phyloP scores from a whole-genome alignment of 1,140 invertebrate species.

The Mamestra configurata region DNA sequence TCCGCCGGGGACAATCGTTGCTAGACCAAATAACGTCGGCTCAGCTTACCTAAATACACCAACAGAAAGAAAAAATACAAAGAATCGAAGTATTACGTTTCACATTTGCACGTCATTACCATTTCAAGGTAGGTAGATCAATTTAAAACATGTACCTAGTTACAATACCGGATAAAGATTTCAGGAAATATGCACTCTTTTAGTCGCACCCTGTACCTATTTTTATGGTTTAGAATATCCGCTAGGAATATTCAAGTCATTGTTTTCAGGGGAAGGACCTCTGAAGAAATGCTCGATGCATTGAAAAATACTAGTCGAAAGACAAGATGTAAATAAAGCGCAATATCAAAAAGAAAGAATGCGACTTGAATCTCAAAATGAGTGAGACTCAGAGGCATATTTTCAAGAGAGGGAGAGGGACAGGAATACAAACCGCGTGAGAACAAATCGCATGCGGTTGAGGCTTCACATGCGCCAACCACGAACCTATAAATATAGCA shows the following conservation, averaged over 20 bases:
- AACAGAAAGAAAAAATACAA: conserved; percentile 58
- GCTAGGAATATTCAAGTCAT: not conserved
- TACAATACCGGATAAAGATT: not conserved
- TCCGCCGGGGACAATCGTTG: conserved; percentile 78
- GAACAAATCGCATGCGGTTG: conserved; percentile 73
- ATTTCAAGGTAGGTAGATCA: conserved; percentile 59
- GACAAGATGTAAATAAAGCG: conserved; percentile 49
- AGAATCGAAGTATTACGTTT: conserved; percentile 66
- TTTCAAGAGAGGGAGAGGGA: conserved; percentile 61
- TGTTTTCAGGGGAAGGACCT: conserved; percentile 1
- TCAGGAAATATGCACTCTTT: not conserved
- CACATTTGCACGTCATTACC: conserved; percentile 61
- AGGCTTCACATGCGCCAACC: conserved; percentile 59
- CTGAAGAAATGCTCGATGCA: not conserved
- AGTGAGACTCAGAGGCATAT: conserved; percentile 28
- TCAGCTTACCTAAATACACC: conserved; percentile 71
- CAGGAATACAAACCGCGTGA: conserved; percentile 75
- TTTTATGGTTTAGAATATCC: not conserved
- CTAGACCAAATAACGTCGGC: conserved; percentile 83
- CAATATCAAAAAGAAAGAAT: conserved; percentile 50
- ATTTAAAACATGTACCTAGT: conserved; percentile 39
- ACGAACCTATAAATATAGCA: conserved; percentile 61
- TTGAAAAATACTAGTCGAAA: conserved; percentile 33
- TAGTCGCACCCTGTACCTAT: not conserved
- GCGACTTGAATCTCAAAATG: conserved; percentile 40